phyloP scores from a whole-genome alignment of 2,113 vertebrate genomes.

The Agapornis roseicollis region DNA sequence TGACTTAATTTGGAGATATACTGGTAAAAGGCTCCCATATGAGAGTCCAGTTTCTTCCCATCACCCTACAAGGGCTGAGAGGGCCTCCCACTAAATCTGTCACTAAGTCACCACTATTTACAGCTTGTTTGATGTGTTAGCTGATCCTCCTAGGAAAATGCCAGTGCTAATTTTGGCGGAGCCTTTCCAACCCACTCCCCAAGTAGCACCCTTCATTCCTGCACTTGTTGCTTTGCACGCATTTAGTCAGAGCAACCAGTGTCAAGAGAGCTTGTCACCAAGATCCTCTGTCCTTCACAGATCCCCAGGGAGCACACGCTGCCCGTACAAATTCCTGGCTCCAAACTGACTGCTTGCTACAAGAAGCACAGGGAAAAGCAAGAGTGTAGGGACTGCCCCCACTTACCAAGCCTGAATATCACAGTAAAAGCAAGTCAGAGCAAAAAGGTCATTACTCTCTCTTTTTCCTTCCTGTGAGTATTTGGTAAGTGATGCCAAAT shows the following conservation, averaged over 20 bases:
- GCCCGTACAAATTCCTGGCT: not conserved
- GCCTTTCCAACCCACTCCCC: not conserved
- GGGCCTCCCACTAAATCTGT: not conserved
- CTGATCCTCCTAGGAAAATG: constrained; percentile 40
- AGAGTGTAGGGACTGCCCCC: not conserved
- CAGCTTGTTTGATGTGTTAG: constrained; percentile 41
- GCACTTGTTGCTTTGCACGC: not conserved
- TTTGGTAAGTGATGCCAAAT: not conserved
- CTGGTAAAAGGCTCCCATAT: not conserved
- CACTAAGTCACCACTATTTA: constrained; percentile 58
- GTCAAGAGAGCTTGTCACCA: not conserved
- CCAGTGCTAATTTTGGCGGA: constrained; percentile 52
- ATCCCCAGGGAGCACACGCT: not conserved
- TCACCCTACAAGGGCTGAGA: not conserved
- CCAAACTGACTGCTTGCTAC: not conserved
- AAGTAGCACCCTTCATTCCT: not conserved
- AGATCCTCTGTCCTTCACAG: not conserved
- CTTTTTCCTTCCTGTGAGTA: not conserved
- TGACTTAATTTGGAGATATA: not conserved
- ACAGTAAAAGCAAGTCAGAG: not conserved
- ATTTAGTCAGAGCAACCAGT: not conserved
- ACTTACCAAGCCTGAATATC: not conserved
- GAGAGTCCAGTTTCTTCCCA: not conserved
- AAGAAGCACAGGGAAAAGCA: not conserved
- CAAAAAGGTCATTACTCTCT: not conserved